A percentile compares a stretch with the other conserved stretches of the same genome.
These are phyloP conservation scores for Scaptomyza parva DNA, from an alignment of 2,888 invertebrate species.

Conservation along the genomic window DNA sequence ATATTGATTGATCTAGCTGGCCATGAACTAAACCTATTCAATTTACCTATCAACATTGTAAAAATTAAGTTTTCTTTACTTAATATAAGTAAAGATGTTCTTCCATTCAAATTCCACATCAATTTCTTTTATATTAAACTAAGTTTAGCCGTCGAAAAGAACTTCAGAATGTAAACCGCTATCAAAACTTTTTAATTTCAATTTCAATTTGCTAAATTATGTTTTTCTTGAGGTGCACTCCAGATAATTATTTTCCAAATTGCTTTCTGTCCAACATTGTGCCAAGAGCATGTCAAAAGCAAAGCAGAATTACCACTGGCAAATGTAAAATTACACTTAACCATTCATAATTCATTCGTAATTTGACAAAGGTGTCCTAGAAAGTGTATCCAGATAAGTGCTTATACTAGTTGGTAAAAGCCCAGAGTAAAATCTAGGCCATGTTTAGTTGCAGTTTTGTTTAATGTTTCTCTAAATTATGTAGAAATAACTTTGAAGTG, in stretches of 20 bases:
- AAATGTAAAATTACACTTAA: not conserved
- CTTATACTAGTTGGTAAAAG: not conserved
- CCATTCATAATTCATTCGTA: not conserved
- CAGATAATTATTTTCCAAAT: not conserved
- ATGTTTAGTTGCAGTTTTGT: not conserved
- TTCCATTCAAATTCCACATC: too few species aligned
- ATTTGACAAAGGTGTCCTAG: not conserved
- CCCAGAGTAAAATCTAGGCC: not conserved
- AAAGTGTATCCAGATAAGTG: not conserved
- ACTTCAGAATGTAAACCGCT: too few species aligned
- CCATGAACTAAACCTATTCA: slow-evolving; percentile 1
- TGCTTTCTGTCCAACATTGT: not conserved
- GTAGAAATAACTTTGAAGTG: too few species aligned
- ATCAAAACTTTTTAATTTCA: not conserved
- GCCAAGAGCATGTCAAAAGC: not conserved
- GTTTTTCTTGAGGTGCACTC: too few species aligned
- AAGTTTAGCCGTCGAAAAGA: not conserved
- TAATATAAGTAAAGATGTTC: too few species aligned
- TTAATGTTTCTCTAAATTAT: not conserved
- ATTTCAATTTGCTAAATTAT: too few species aligned
- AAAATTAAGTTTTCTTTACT: too few species aligned
- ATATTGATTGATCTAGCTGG: not conserved
- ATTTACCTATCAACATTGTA: not conserved
- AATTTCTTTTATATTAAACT: not conserved
- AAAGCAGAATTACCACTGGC: not conserved